These are phyloP conservation scores for Cochlearius cochlearius DNA, from an alignment of 2,113 vertebrate genomes.

Conservation along the genomic window DNA sequence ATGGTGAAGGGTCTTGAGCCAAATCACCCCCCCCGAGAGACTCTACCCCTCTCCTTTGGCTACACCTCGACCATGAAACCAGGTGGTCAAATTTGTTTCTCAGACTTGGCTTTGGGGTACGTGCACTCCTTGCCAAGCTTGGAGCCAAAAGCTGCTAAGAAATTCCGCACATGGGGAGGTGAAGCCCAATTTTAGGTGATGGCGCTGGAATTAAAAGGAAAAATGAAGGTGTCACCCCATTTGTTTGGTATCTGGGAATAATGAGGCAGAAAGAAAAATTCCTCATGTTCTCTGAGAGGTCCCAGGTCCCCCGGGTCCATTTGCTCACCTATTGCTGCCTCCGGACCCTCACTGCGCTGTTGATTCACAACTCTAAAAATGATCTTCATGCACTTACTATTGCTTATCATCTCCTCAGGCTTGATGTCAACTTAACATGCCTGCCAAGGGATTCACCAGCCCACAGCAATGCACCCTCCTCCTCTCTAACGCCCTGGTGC, in stretches of 20 bases:
- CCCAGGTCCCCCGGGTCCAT: background rate
- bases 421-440: background rate
- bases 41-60: background rate
- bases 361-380: background rate
- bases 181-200: background rate
- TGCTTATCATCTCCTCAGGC: background rate
- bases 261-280: background rate
- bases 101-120: background rate
- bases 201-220: background rate
- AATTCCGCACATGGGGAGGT: fast-evolving
- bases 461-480: background rate
- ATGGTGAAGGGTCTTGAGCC: background rate
- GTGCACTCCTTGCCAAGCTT: background rate
- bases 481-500: background rate
- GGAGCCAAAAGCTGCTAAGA: background rate
- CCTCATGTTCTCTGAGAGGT: background rate
- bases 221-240: background rate
- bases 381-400: background rate
- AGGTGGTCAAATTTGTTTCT: background rate
- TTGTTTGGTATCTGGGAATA: background rate
- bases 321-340: background rate
- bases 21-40: background rate
- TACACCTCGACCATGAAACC: background rate
- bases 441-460: background rate
- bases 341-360: background rate